Evolutionary conservation across 2,888 invertebrate species (phyloP), one percentile per base, ranked within the genome.

Genomic region (Andrena haemorrhoa): DNA sequence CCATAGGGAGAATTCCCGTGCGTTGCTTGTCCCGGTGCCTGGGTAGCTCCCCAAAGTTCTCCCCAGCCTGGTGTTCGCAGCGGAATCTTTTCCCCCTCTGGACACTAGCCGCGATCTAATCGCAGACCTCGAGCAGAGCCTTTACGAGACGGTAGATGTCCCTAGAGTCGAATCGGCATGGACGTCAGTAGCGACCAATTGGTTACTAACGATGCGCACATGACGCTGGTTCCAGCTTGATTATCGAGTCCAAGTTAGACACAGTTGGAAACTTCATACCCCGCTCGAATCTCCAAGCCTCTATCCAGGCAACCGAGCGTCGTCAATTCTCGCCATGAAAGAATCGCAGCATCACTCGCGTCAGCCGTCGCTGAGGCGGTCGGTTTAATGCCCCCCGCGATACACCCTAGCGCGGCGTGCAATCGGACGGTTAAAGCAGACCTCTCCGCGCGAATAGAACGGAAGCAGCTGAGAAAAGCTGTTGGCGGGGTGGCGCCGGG

Each of bases 111-210:
- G 56, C 4, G 23, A 56, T 56, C 56, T 56, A 26, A 26, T 56
- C 20, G 3, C 23, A 8, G 26, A 20, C 10, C 23, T 53, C 23
- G 8, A 1, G 8, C 8, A 8, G 12, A 23, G 53, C 23, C 2
- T 56, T 20, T 26, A 12, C 26, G 8, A 56, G 16, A 5, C 41
- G 3, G 12, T 3, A 3, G 41, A 12, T 41, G 12, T n/a, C n/a
- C n/a, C 10, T 41, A 41, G 12, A 51, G 49, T 66, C 33, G 68
- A 68, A 68, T 53, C 29, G 68, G 35, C 41, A 41, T 69, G 26
- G 26, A n/a, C 53, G 35, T 35, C 53, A 6, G 29, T 33, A 33
- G 41, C n/a, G 10, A 7, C 41, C 26, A 23, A 69, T 53, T 53
- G 20, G 35, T 12, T 51, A 49, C 31, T 33, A 47, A 58, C 20